These are phyloP conservation scores for Python bivittatus DNA, from an alignment of 2,113 vertebrate genomes.

Conservation along the genomic window DNA sequence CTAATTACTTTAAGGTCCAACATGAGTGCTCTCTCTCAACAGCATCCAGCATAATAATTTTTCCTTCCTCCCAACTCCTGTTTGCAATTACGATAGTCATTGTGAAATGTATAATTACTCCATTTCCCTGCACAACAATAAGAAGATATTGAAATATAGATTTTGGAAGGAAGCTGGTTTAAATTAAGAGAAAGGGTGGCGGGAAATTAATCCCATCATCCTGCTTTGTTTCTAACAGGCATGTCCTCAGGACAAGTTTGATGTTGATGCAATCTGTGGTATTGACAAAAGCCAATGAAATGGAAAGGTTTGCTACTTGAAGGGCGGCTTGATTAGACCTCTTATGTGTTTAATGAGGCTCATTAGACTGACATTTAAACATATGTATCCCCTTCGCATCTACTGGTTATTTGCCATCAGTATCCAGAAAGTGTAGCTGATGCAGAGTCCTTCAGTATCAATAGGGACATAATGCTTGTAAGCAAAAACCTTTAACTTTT, in stretches of 20 bases:
- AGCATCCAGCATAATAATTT: background rate
- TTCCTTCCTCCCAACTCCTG: constrained; percentile 16
- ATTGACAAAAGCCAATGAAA: constrained; percentile 54
- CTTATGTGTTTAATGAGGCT: constrained; percentile 56
- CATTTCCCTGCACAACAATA: constrained; percentile 30
- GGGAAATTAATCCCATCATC: constrained; percentile 18
- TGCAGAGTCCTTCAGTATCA: background rate
- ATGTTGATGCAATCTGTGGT: constrained; percentile 46
- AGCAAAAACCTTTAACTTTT: constrained; percentile 25
- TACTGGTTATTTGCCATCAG: constrained; percentile 56
- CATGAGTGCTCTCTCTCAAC: background rate
- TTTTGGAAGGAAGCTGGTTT: constrained; percentile 26
- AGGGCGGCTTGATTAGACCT: constrained; percentile 46
- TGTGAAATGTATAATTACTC: constrained; percentile 42
- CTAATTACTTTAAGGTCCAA: constrained; percentile 37
- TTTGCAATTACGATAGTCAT: constrained; percentile 23
- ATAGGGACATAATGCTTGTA: background rate
- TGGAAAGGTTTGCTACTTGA: constrained; percentile 56
- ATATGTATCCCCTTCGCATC: constrained; percentile 40
- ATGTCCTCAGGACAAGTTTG: constrained; percentile 28
- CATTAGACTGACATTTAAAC: constrained; percentile 57
- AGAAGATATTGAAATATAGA: constrained; percentile 29
- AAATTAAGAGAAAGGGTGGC: background rate
- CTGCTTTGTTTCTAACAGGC: constrained; percentile 1
- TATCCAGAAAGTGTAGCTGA: constrained; percentile 53